Evolutionary conservation across 2,113 vertebrate genomes (phyloP), one percentile per base, ranked within the genome.

Genomic region (Gobiocypris rarus): DNA sequence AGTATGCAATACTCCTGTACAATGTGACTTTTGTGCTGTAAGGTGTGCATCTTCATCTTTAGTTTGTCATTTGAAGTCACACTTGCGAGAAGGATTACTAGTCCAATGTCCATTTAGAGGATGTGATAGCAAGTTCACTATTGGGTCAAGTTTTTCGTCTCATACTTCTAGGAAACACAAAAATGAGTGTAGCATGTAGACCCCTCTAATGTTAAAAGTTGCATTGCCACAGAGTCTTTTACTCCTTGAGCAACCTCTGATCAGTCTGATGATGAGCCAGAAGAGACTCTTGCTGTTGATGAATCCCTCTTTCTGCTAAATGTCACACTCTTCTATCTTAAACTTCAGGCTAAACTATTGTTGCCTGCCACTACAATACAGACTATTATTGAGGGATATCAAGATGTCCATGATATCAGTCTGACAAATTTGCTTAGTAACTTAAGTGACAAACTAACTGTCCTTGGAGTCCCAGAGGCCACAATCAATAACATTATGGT

Each of bases 301-400:
- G 24, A 76, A 26, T 76, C 48, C 24, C 45, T 34, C 26, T 76
- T 76, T 26, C 48, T 76, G 14, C 74, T 17, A 34, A 50, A 76
- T 56, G 34, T 76, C 26, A 76, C 74, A 48, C 38, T 48, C 3
- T 76, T 76, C 50, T 76, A n/a, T 76, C 24, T 56, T n/a, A 76
- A 76, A 56, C 74, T 56, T 54, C 74, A 76, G 74, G 74, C 74
- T 56, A 76, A 76, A 76, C 24, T 76, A 54, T 50, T 76, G 34
- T 34, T 76, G 48, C 74, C 74, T 24, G 74, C 74, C 31, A 50
- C 74, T 69, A 69, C 31, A 69, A 69, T 69, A 38, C 63, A 67
- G 14, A 34, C 34, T 34, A 4, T 19, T 67, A 67, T 19, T 67
- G 63, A 19, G 63, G 28, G 28, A 67, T 67, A 67, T 67, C 28